These are phyloP conservation scores for Dipodomys spectabilis DNA, from an alignment of 2,113 vertebrate genomes.

Conservation along the genomic window DNA sequence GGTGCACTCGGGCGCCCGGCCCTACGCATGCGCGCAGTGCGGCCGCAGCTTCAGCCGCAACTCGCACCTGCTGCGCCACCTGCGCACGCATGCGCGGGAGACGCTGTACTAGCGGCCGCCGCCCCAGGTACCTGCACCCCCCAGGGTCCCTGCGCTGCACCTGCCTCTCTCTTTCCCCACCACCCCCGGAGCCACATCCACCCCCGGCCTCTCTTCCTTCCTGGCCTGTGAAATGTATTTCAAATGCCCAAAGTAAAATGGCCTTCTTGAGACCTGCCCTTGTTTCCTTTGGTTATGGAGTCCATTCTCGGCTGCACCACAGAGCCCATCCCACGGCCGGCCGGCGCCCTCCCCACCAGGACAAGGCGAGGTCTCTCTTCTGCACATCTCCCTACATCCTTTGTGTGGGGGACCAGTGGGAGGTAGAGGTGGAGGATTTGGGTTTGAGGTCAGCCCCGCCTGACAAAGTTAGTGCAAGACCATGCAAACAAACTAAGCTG, in stretches of 20 bases:
- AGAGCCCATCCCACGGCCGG: background rate
- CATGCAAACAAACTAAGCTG: no score
- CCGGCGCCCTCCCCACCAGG: background rate
- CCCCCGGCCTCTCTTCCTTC: no score
- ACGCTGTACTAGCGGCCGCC: conserved; percentile 60
- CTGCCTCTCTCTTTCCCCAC: no score
- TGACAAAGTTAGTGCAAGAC: no score
- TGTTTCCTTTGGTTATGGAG: background rate
- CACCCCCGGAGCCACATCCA: no score
- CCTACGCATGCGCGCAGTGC: conserved; percentile 72
- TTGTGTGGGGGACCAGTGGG: background rate
- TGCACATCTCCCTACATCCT: background rate
- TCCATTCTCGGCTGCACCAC: no score
- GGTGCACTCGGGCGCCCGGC: conserved; percentile 71
- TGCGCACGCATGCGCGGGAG: conserved; percentile 75
- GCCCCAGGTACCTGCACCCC: no score
- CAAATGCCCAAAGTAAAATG: conserved; percentile 15
- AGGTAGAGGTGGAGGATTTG: no score
- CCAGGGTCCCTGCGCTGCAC: no score
- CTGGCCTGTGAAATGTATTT: background rate
- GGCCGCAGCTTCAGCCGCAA: conserved; percentile 80
- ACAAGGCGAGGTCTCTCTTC: background rate
- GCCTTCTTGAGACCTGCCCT: background rate
- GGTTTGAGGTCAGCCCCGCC: no score
- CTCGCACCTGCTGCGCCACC: conserved; percentile 79